Evolutionary conservation across 2,888 invertebrate genomes (phyloP), one percentile per base, ranked within the genome.

Genomic region (Heliconius hortense): DNA sequence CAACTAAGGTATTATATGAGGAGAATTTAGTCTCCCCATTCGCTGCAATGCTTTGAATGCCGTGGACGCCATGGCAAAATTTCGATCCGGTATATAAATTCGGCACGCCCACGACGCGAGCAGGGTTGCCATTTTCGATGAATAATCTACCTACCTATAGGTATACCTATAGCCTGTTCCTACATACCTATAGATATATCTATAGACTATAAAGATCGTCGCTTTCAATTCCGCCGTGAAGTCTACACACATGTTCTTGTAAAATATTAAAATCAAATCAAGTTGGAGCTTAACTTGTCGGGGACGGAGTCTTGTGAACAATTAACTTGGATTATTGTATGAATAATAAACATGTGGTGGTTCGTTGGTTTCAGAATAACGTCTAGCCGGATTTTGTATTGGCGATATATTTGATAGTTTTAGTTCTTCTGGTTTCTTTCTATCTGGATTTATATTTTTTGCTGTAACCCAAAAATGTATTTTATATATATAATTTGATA

Each of bases 51-150:
- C 71, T 60, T 60, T 71, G 71, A 71, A 60, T 59, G 60, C 60
- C 77, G 75, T 80, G 79, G 73, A 73, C 59, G 79, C 70, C 79
- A 74, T 80, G 79, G 82, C 83, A 80, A 82, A 82, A 82, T 84
- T 86, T 86, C 82, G 83, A 84, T 84, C 80, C 82, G 82, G 77
- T 75, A 78, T 82, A 86, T 87, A 86, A 85, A 83, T 84, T 81
- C 66, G 66, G 78, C 78, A 83, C 86, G 81, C 86, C 87, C 82
- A 87, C 85, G 76, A 76, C 56, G 74, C 77, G 48, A 78, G 79
- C 56, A 81, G 80, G 80, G 82, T 68, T 81, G 78, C 62, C 66
- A 68, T 72, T 75, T 66, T 75, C 26, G 60, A 59, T 62, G 71
- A 60, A 72, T 72, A 71, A 71, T 71, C 70, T 59, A 43, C 43